phyloP scores from a whole-genome alignment of 2,888 invertebrate species.

The Tenthredo distinguenda region DNA sequence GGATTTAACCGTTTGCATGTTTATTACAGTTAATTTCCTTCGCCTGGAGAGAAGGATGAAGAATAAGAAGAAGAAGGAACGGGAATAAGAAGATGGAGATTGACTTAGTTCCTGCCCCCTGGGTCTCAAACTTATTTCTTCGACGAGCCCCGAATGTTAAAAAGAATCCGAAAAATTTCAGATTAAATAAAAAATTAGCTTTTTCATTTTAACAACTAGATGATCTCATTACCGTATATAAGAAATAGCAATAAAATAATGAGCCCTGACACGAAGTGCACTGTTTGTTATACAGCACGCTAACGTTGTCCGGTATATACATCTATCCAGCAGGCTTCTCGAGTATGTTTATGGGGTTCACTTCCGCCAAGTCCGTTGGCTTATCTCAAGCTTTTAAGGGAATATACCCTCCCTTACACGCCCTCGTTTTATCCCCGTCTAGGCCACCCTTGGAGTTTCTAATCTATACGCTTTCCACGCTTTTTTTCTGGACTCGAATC shows the following conservation, averaged over 20 bases:
- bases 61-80: neutral
- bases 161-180: neutral
- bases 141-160: neutral
- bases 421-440: conserved; percentile 56
- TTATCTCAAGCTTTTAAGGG: conserved; percentile 63
- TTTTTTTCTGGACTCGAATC: neutral
- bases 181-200: neutral
- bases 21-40: conserved; percentile 39
- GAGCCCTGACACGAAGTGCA: neutral
- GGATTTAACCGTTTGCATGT: conserved; percentile 48
- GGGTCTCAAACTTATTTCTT: neutral
- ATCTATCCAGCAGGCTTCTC: neutral
- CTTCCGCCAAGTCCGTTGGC: conserved; percentile 66
- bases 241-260: conserved; percentile 20
- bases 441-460: conserved; percentile 40
- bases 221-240: neutral
- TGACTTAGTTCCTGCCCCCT: neutral
- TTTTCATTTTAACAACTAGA: neutral
- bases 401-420: conserved; percentile 58
- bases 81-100: neutral
- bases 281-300: conserved; percentile 1
- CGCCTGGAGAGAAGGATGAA: neutral
- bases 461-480: conserved; percentile 28
- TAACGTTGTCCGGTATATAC: neutral
- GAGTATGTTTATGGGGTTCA: conserved; percentile 67